These are phyloP conservation scores for Lagopus muta DNA, from an alignment of 2,113 vertebrate genomes.

Conservation along the genomic window DNA sequence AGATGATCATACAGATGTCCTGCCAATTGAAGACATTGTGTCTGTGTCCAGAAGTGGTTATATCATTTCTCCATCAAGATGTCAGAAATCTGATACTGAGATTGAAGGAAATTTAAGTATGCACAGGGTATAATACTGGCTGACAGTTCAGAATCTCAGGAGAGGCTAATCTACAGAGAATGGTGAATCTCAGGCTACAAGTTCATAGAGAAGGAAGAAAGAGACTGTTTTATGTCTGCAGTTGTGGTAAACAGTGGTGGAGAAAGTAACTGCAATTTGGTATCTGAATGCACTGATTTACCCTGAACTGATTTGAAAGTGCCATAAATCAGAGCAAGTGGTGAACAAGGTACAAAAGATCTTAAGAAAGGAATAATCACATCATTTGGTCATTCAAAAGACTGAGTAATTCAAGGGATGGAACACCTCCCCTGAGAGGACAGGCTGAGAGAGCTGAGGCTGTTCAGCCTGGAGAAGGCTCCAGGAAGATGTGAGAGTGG, in stretches of 20 bases:
- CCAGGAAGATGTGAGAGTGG: too few relatives aligned
- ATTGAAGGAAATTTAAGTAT: not conserved
- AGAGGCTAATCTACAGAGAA: not conserved
- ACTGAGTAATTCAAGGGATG: not conserved
- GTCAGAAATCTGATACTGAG: not conserved
- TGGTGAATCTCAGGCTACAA: not conserved
- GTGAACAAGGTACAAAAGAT: not conserved
- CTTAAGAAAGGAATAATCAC: not conserved
- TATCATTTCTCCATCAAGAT: not conserved
- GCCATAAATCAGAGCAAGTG: not conserved
- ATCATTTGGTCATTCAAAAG: not conserved
- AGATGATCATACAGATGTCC: not conserved
- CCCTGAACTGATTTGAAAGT: not conserved
- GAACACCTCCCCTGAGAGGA: too few relatives aligned
- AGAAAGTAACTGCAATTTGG: not conserved
- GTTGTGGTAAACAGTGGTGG: not conserved
- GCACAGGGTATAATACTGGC: not conserved
- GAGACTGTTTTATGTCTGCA: not conserved
- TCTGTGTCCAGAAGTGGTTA: not conserved
- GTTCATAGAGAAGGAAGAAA: not conserved
- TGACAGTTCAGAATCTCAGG: not conserved
- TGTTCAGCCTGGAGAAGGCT: too few relatives aligned
- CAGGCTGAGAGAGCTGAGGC: too few relatives aligned
- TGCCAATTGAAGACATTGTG: not conserved
- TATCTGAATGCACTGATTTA: not conserved